Base-by-base conservation (phyloP, 1,140 invertebrate genomes). In the Drosophila virilis region DNA sequence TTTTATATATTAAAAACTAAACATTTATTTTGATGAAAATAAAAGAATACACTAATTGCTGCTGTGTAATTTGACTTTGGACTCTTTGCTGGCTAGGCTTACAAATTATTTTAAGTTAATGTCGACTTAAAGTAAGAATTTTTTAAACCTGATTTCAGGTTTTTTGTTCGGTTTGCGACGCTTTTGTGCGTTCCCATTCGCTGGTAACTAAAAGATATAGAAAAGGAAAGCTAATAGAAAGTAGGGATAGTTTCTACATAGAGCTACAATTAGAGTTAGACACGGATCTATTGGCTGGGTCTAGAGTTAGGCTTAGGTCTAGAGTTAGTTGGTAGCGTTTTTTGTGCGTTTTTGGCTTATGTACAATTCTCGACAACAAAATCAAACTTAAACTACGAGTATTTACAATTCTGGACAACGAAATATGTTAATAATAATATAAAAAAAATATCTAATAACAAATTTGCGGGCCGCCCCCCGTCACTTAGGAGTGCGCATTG, bases 401-500 rank as follows among this genome's bases (percentile, higher is more conserved):
- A 91, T 86, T 57, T 91, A 90, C 79, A 86, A 91, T 91, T 90
- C 73, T 78, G 77, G 74, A 86, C 85, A 91, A 91, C 80, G 80
- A 82, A 74, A 86, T 74, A 78, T 66, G 60, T 70, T 67, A 76
- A 73, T 77, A 80, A 84, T 77, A 80, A 84, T 78, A 69, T 77
- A 61, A 79, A 86, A 43, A 46, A 38, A 54, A 54, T 40, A 55
- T 45, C 28, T 10, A 59, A 35, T 81, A 90, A 81, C 78, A 84
- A 80, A 59, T 46, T 38, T 17, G 32, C 15, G 35, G 59, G 51
- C 22, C 22, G 1, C 22, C 48, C 45, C 40, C 22, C 43, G 35
- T 46, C 33, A n/a, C 64, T 84, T 94, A 95, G 71, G 93, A 94
- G 92, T 99, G 98, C 38, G 97, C 95, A 12, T 95, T 95, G 28